Evolutionary conservation across 2,113 vertebrate species (phyloP), one percentile per base, ranked within the genome.

Genomic region (Stigmatopora nigra): DNA sequence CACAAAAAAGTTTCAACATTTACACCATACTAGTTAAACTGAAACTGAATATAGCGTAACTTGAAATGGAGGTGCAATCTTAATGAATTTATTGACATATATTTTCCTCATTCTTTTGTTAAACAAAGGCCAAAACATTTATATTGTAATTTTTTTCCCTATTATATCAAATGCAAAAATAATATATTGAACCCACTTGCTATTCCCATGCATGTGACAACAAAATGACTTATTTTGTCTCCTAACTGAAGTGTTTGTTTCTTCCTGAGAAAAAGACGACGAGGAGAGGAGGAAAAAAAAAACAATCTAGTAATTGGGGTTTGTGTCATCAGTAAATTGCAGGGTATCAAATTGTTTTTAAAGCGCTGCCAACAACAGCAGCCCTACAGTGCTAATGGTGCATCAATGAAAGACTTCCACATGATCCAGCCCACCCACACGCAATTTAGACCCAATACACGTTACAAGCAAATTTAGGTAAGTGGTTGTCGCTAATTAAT

Each of bases 261-360:
- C 63, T 63, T 65, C 76, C 61, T 69, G 20, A 68, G 62, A 20
- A 71, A 61, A 72, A 25, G 20, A 31, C 25, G 25, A 10, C 53
- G 15, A 22, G 53, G 38, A 31, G 7, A 11, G 6, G n/a, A n/a
- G n/a, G 20, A 12, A 31, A 77, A 53, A 68, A 71, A 77, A 69
- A 67, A 56, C 6, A 72, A 67, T 76, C 55, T 64, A 19, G 61
- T 80, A 78, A 79, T 80, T 77, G 60, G 19, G 25, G 62, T 70
- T 81, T 70, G 49, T 70, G 52, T 84, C 74, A 71, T 67, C 57
- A 64, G 67, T 52, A 82, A 82, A 84, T 81, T 76, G 53, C 77
- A 71, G 31, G 64, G 69, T 79, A 71, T 72, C 72, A 81, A 22
- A 68, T 63, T 73, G 61, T 67, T 55, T 60, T 61, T 61, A 61